A percentile compares a stretch with the other conserved stretches of the same genome.
Evolutionary conservation across 1,140 invertebrate species (phyloP).

Genomic region (Cherax quadricarinatus): DNA sequence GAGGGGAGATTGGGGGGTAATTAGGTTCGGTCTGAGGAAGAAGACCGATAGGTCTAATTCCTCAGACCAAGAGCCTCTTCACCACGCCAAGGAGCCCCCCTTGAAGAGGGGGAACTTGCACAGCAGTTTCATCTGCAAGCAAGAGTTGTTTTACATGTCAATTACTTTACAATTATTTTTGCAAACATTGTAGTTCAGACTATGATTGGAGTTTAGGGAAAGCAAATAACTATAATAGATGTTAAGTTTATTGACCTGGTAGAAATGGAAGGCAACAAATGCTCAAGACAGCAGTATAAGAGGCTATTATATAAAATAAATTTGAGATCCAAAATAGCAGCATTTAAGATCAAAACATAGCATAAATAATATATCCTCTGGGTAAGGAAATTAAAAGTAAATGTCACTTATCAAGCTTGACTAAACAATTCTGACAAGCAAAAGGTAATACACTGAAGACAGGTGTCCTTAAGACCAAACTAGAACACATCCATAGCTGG

Average conservation of each 20-base stretch:
- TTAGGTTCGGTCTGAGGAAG: no score
- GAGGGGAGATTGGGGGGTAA: no score
- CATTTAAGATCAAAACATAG: background rate
- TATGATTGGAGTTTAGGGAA: no score
- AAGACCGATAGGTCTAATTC: no score
- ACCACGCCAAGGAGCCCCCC: no score
- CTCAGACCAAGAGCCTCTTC: no score
- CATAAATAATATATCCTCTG: background rate
- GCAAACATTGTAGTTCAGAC: no score
- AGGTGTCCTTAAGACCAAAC: background rate
- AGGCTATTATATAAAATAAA: constrained; percentile 6
- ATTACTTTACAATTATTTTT: no score
- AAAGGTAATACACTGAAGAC: background rate
- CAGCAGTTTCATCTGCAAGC: no score
- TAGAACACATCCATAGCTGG: background rate
- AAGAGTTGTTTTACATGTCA: no score
- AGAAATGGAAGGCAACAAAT: constrained; percentile 11
- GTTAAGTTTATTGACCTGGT: constrained; percentile 10
- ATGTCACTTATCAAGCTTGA: background rate
- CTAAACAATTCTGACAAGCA: background rate
- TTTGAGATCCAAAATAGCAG: constrained; percentile 8
- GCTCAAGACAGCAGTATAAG: background rate
- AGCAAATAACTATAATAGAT: background rate
- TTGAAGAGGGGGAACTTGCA: no score
- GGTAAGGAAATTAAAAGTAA: background rate